phyloP scores from a whole-genome alignment of 2,797 vertebrate genomes.

The Iguana delicatissima region DNA sequence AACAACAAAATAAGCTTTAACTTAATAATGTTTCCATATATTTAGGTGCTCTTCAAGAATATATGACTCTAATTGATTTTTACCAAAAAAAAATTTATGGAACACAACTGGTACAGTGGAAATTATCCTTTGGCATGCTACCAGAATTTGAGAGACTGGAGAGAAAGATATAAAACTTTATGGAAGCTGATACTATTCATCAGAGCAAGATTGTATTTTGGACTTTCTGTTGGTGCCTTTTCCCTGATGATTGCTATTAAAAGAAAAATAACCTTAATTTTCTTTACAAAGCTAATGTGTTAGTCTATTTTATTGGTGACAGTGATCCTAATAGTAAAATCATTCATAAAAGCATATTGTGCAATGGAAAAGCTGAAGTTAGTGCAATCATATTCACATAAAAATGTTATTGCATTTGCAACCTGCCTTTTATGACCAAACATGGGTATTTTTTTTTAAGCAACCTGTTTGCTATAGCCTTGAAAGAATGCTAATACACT shows the following conservation, averaged over 20 bases:
- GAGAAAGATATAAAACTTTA: slow-evolving; percentile 49
- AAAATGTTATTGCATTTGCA: slow-evolving; percentile 55
- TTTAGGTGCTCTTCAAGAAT: slow-evolving; percentile 65
- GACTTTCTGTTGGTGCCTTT: slow-evolving; percentile 30
- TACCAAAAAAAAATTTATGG: slow-evolving; percentile 49
- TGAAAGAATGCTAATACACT: slow-evolving; percentile 35
- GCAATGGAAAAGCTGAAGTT: slow-evolving; percentile 54
- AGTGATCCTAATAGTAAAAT: slow-evolving; percentile 48
- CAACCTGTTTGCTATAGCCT: slow-evolving; percentile 49
- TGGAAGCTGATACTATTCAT: slow-evolving; percentile 57
- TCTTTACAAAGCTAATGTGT: slow-evolving; percentile 41
- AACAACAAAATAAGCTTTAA: slow-evolving; percentile 63
- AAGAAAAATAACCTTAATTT: slow-evolving; percentile 54
- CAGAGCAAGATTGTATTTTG: slow-evolving; percentile 17
- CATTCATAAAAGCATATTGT: slow-evolving; percentile 61
- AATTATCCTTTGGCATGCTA: slow-evolving; percentile 51
- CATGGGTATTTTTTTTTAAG: slow-evolving; percentile 45
- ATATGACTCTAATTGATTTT: slow-evolving; percentile 67
- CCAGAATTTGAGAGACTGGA: slow-evolving; percentile 46
- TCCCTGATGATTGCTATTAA: slow-evolving; percentile 46
- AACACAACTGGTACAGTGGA: slow-evolving; percentile 44
- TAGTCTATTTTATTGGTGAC: slow-evolving; percentile 53
- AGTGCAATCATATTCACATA: slow-evolving; percentile 56
- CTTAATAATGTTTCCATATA: slow-evolving; percentile 66
- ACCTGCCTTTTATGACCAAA: slow-evolving; percentile 57